phyloP scores from a whole-genome alignment of 2,113 vertebrate genomes.

The Cebus imitator region DNA sequence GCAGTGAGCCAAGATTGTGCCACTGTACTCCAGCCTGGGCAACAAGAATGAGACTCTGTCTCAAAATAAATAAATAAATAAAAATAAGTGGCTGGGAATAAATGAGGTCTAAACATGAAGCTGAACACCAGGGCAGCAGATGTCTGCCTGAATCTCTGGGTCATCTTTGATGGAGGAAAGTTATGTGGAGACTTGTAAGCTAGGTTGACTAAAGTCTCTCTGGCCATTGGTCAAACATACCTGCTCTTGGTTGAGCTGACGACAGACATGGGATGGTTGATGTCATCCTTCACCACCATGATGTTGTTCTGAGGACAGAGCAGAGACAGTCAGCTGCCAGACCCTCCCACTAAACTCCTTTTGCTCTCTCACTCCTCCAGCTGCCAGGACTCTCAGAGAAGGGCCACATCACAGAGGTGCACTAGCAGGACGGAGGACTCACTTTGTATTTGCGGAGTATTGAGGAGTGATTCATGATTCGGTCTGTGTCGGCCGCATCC shows the following conservation, averaged over 20 bases:
- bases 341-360: accelerated
- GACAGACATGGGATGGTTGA: constrained; percentile 94
- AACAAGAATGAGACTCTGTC: no score
- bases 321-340: neutral
- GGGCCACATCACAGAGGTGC: neutral
- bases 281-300: constrained; percentile 91
- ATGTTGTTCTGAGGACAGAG: constrained; percentile 91
- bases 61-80: neutral
- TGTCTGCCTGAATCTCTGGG: neutral
- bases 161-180: neutral
- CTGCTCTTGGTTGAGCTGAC: constrained; percentile 99
- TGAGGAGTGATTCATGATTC: constrained; percentile 98
- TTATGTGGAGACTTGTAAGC: neutral
- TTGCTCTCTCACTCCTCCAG: neutral
- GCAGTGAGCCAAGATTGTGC: no score
- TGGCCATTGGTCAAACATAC: constrained; percentile 78
- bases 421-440: neutral
- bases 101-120: neutral
- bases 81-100: neutral
- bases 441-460: constrained; percentile 98
- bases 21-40: no score
- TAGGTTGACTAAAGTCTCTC: neutral
- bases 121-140: neutral
- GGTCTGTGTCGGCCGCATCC: constrained; percentile 93
- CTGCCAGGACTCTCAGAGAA: neutral